Evolutionary conservation across 2,888 invertebrate species (phyloP), one percentile per base, ranked within the genome.

Genomic region (Eudemis profundana): DNA sequence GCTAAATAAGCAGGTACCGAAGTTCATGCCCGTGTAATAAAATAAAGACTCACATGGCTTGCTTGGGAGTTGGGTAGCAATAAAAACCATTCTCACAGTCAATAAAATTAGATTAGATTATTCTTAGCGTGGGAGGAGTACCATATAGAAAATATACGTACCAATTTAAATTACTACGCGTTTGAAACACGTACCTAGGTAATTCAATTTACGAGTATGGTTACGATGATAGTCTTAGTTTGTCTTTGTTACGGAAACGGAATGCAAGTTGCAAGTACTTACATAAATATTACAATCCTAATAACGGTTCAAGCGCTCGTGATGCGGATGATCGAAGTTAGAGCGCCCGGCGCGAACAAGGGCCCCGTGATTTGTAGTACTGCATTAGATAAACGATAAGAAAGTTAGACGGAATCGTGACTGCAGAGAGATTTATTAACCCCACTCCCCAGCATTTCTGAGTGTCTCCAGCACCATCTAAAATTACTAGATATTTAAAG

Each of bases 341-440:
- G 12, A 10, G 33, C n/a, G 33, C 29, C 10, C n/a, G 33, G 3
- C 19, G 23, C 46, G 51, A 65, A 65, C 59, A 60, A 65, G 38
- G 46, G 51, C 53, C 38, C 29, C 38, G 65, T 53, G 65, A 53
- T 65, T 65, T 65, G 65, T 65, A 21, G 29, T 36, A 19, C 44
- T 44, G 64, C 59, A 40, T 59, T 59, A 65, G 65, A 65, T 65
- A 46, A 59, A 65, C 51, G 65, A 65, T 65, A 65, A 60, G 65
- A 65, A 65, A 65, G 51, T 65, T 60, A 29, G 60, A 60, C 65
- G 38, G 47, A 47, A 29, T 60, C 65, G 59, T 65, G 65, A 65
- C 65, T 53, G 38, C 29, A 15, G 36, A 60, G 29, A 51, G 40
- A 65, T 60, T 65, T 65, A 65, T 53, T 21, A 14, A 40, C 38